Conservation (phyloP, 2,797 vertebrate genomes). For the Poecilia wingei region DNA sequence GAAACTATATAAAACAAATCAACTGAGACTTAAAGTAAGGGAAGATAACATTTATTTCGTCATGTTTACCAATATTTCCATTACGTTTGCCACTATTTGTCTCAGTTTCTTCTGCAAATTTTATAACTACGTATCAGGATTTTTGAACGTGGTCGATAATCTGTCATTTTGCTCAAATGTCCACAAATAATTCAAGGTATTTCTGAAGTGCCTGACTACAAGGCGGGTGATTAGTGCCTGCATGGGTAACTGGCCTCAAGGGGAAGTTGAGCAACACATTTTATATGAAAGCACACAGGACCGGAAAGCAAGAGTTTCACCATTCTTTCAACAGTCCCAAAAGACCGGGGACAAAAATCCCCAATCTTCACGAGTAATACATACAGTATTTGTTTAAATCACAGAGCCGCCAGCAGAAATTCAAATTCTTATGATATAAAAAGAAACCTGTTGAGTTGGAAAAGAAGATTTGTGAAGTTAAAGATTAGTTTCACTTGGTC, state of each 20-base stretch:
- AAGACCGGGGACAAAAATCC: constrained; percentile 10
- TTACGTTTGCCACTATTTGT: not conserved
- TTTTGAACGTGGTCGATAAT: not conserved
- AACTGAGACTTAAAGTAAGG: constrained; percentile 8
- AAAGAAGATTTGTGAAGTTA: not conserved
- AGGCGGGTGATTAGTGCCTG: constrained; percentile 21
- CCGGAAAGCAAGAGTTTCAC: constrained; percentile 71
- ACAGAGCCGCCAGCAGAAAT: not conserved
- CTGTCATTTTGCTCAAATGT: constrained; percentile 1
- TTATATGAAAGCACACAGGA: constrained; percentile 56
- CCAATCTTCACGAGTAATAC: not conserved
- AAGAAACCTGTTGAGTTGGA: not conserved
- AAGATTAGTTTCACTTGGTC: not conserved
- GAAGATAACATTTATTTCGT: not conserved
- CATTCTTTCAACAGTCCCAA: constrained; percentile 50
- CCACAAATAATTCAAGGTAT: not conserved
- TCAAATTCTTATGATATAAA: not conserved
- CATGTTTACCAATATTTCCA: not conserved
- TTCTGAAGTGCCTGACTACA: constrained; percentile 7
- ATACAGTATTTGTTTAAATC: not conserved
- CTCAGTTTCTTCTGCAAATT: not conserved
- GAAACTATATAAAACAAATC: not conserved
- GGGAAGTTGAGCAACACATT: constrained; percentile 75
- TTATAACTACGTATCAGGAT: not conserved
- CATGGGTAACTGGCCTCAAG: constrained; percentile 38